A percentile compares a stretch with the other conserved stretches of the same genome.
Conservation (phyloP, 2,113 vertebrate species). For the Ammodytes marinus region DNA sequence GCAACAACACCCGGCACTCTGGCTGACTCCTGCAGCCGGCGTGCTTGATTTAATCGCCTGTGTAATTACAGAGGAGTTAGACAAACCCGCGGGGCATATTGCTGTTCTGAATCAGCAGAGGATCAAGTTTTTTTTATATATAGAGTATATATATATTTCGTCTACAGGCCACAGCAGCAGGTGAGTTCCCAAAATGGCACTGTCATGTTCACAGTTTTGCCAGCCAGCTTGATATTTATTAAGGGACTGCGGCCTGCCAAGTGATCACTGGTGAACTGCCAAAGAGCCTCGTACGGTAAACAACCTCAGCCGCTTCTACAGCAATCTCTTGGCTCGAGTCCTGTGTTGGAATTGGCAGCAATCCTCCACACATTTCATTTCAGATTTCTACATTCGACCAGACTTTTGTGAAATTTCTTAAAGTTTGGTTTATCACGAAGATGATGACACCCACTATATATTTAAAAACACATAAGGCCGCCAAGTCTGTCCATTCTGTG, state of each 20-base stretch:
- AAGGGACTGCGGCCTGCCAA: slow-evolving; percentile 50
- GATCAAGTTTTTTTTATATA: not conserved
- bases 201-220: slow-evolving; percentile 41
- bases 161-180: slow-evolving; percentile 18
- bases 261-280: slow-evolving; percentile 55
- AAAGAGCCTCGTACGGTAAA: slow-evolving; percentile 56
- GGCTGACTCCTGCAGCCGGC: not conserved
- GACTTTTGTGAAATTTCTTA: not conserved
- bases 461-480: no score
- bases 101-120: not conserved
- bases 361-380: slow-evolving; percentile 48
- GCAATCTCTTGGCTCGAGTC: slow-evolving; percentile 55
- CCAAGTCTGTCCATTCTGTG: no score
- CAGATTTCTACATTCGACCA: slow-evolving; percentile 18
- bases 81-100: not conserved
- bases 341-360: slow-evolving; percentile 39
- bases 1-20: not conserved
- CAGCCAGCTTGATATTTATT: slow-evolving; percentile 58
- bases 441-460: not conserved
- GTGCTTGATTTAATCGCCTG: slow-evolving; percentile 11
- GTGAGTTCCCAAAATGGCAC: slow-evolving; percentile 53
- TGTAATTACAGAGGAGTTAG: slow-evolving; percentile 19
- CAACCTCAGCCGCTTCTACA: slow-evolving; percentile 39
- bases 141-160: not conserved
- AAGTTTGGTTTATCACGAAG: slow-evolving; percentile 1